Conservation (phyloP, 2,113 vertebrate species). For the Heptranchias perlo region DNA sequence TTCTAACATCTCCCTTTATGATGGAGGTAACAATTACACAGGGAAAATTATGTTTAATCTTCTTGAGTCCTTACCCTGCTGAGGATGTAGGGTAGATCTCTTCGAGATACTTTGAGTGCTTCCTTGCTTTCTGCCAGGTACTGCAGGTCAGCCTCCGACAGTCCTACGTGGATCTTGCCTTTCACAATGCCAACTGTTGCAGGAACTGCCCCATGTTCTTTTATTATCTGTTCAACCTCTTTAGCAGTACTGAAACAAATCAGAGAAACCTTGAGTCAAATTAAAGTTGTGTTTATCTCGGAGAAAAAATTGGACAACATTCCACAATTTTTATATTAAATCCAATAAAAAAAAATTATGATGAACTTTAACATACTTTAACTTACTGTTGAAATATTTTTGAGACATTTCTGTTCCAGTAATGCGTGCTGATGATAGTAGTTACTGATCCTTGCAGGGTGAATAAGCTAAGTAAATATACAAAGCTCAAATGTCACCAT, state of each 20-base stretch:
- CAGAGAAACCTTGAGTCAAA: not conserved
- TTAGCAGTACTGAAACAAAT: slow-evolving; percentile 65
- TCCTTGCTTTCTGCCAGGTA: slow-evolving; percentile 60
- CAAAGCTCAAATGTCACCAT: not conserved
- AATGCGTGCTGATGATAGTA: not conserved
- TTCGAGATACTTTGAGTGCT: slow-evolving; percentile 73
- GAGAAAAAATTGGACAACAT: no score
- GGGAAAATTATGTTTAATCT: not conserved
- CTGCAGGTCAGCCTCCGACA: slow-evolving; percentile 63
- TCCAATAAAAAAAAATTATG: not conserved
- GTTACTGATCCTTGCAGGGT: not conserved
- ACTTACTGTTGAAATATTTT: not conserved
- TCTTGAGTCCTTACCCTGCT: slow-evolving; percentile 64
- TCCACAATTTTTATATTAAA: not conserved
- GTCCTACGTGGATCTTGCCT: slow-evolving; percentile 70
- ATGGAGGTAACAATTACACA: not conserved
- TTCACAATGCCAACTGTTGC: slow-evolving; percentile 72
- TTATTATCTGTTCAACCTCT: slow-evolving; percentile 73
- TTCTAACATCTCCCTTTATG: not conserved
- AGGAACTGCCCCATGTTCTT: slow-evolving; percentile 65
- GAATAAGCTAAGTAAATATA: not conserved
- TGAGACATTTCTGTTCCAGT: not conserved
- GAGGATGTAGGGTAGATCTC: slow-evolving; percentile 72
- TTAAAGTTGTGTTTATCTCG: not conserved
- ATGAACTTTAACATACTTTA: not conserved